A percentile compares a stretch with the other conserved stretches of the same genome.
Conservation (phyloP, 2,888 invertebrate species). For the Tryphoninae sp. region DNA sequence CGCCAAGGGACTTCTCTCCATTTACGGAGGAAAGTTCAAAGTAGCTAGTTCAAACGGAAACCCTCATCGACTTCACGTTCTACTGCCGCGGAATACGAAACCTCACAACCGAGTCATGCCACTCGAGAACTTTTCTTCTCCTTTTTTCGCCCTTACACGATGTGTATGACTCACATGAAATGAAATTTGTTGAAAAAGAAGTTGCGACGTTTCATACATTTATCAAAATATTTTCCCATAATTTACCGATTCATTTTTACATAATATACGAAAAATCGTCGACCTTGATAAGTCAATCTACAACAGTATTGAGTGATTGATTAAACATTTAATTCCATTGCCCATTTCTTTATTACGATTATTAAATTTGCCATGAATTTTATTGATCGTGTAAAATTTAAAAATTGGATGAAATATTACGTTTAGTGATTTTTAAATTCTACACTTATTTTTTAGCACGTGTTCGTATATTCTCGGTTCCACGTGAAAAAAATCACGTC, state of each 20-base stretch:
- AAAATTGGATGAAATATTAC: too few species aligned
- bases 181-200: slow-evolving; percentile 6
- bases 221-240: not conserved
- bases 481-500: not conserved
- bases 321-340: too few species aligned
- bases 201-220: not conserved
- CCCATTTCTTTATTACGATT: too few species aligned
- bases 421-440: too few species aligned
- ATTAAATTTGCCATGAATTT: too few species aligned
- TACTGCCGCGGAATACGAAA: slow-evolving; percentile 25
- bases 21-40: slow-evolving; percentile 56
- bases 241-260: not conserved
- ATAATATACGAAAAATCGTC: too few species aligned
- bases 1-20: slow-evolving; percentile 25
- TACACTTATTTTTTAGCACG: not conserved
- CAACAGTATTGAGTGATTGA: too few species aligned
- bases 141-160: not conserved
- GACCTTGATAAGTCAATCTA: too few species aligned
- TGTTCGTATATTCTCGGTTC: not conserved
- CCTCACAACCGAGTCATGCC: slow-evolving; percentile 10
- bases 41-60: slow-evolving; percentile 54
- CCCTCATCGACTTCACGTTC: slow-evolving; percentile 43
- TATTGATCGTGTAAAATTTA: too few species aligned
- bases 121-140: slow-evolving; percentile 10
- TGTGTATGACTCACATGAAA: not conserved